A percentile compares a stretch with the other conserved stretches of the same genome.
Conservation (phyloP, 2,888 invertebrate species). For the Hydroisotoma schaefferi region DNA sequence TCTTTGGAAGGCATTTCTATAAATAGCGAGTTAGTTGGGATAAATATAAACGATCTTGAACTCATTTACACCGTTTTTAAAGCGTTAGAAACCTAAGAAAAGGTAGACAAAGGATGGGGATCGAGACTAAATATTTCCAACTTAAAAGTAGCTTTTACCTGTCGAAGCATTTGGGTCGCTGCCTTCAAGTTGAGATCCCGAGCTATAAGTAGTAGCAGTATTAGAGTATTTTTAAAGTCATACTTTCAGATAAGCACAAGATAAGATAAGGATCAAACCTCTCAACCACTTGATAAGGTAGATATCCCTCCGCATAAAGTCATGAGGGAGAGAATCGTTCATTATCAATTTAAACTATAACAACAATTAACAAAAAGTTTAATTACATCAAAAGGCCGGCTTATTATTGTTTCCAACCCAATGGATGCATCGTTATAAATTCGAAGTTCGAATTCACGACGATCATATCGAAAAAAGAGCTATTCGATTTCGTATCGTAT, state of each 20-base stretch:
- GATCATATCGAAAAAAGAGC: no score
- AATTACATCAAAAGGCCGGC: no score
- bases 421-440: no score
- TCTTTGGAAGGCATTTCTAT: no score
- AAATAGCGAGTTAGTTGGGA: no score
- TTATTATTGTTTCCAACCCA: no score
- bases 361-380: no score
- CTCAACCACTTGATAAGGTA: constrained; percentile 9
- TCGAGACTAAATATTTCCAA: background rate
- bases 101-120: no score
- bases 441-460: no score
- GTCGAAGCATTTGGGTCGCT: constrained; percentile 2
- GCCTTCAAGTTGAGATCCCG: background rate
- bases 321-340: background rate
- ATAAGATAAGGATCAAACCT: background rate
- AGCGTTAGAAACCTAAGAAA: no score
- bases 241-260: background rate
- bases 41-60: background rate
- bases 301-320: constrained; percentile 5
- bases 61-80: background rate
- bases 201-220: constrained; percentile 3
- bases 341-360: background rate
- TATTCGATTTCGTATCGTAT: no score
- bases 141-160: constrained; percentile 6
- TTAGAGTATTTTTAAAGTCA: background rate